Percentiles rank a stretch among this genome's conserved stretches.
These are phyloP conservation scores for Myopa testacea DNA, from an alignment of 2,888 invertebrate genomes.

Conservation along the genomic window DNA sequence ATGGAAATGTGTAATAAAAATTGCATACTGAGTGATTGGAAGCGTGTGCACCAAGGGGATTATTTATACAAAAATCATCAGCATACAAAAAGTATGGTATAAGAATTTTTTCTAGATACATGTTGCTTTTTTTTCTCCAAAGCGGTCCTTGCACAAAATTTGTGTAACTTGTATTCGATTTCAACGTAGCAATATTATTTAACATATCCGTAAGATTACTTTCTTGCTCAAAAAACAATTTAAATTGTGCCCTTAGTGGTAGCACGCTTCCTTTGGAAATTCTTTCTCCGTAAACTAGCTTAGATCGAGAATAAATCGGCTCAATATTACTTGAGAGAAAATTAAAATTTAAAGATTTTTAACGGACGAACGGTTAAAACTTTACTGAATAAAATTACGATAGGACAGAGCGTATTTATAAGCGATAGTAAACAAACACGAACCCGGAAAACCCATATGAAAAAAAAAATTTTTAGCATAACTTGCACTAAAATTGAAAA, in stretches of 20 bases:
- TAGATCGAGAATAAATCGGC: not conserved
- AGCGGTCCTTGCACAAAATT: slow-evolving; percentile 29
- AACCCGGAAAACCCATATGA: too few relatives aligned
- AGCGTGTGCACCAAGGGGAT: slow-evolving; percentile 17
- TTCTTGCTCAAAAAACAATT: slow-evolving; percentile 11
- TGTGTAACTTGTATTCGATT: slow-evolving; percentile 20
- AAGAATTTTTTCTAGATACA: slow-evolving; percentile 20
- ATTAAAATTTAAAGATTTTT: too few relatives aligned
- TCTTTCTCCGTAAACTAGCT: slow-evolving; percentile 3
- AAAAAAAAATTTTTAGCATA: too few relatives aligned
- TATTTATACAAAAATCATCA: slow-evolving; percentile 33
- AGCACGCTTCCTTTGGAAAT: slow-evolving; percentile 9
- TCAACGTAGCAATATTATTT: slow-evolving; percentile 1
- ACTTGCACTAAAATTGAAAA: too few relatives aligned
- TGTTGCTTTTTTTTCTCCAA: slow-evolving; percentile 24
- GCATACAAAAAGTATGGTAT: slow-evolving; percentile 33
- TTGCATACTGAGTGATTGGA: slow-evolving; percentile 1
- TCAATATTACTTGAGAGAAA: slow-evolving; percentile 1
- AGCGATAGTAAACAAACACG: too few relatives aligned
- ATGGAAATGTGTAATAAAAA: slow-evolving; percentile 16
- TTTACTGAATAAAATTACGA: too few relatives aligned
- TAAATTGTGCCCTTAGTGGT: slow-evolving; percentile 4
- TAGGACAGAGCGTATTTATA: too few relatives aligned
- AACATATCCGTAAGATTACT: slow-evolving; percentile 3
- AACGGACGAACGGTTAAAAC: too few relatives aligned